Evolutionary conservation across 2,797 vertebrate genomes (phyloP), one percentile per base, ranked within the genome.

Genomic region (Merluccius polli): DNA sequence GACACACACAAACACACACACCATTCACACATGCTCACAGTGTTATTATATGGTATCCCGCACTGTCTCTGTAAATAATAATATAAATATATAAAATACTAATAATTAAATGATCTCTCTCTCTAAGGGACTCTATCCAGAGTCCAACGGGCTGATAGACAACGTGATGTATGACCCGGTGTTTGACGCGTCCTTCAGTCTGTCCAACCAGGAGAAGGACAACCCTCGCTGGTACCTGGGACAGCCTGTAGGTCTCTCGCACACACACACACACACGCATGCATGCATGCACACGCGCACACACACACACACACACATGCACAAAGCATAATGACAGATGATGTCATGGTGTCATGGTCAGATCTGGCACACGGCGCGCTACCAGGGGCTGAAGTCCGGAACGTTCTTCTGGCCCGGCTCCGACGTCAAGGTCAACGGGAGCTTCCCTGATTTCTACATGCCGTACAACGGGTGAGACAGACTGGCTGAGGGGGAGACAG

Each of bases 361-460:
- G 94, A 85, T 95, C n/a, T 95, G 94, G 94, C 89, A 91, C 79
- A 94, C 94, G 0, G 93, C 87, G 0, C 86, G 30, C 72, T 77
- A 89, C 83, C 92, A 95, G 73, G 93, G 92, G 0, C 86, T 94
- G 74, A 92, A 89, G 80, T 82, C 94, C 0, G 94, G 92, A 10
- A 94, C 94, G 0, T 95, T 88, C 81, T 95, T 94, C 84, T 95
- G 94, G 94, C 94, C 94, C 0, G 94, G 94, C 33, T 94, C 94
- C 1, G 94, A 95, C 0, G 94, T 94, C 38, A 80, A 90, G 73
- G 87, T 95, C 80, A 94, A 93, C 2, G 92, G 90, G 32, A 93
- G 89, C 67, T 93, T 78, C 29, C 94, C 94, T 1, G 24, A 93
- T 80, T 78, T 93, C 52, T 88, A 91, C 79, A 9, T 6, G 33